Evolutionary conservation across 2,113 vertebrate genomes (phyloP).

Genomic region (Albula goreensis): DNA sequence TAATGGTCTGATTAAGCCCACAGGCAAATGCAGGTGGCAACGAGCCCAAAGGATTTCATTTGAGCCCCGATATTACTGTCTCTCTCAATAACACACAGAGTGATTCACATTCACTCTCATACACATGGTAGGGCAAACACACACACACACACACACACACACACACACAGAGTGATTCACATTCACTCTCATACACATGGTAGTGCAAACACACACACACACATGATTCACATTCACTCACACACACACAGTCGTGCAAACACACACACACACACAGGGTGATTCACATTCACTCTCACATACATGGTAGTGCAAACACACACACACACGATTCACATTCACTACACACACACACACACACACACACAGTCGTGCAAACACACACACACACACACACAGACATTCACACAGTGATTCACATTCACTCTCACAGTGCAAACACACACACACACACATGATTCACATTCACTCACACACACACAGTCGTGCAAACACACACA

Average conservation of each 20-base stretch:
- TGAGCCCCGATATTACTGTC: conserved; percentile 23
- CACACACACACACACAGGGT: not conserved
- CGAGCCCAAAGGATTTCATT: conserved; percentile 20
- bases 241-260: not conserved
- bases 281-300: too few relatives aligned
- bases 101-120: not conserved
- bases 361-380: too few relatives aligned
- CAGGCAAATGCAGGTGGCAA: conserved; percentile 36
- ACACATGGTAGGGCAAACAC: not conserved
- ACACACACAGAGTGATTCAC: not conserved
- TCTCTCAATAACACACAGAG: not conserved
- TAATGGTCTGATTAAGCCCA: conserved; percentile 39
- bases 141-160: not conserved
- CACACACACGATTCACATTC: too few relatives aligned
- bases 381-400: too few relatives aligned
- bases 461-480: too few relatives aligned
- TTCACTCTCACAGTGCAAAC: too few relatives aligned
- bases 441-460: too few relatives aligned
- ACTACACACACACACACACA: too few relatives aligned
- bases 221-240: not conserved
- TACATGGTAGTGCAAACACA: too few relatives aligned
- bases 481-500: too few relatives aligned
- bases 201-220: not conserved
- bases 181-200: conserved; percentile 4
- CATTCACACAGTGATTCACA: too few relatives aligned